phyloP scores from a whole-genome alignment of 1,140 invertebrate genomes.

The Gyrodactylus salaris region DNA sequence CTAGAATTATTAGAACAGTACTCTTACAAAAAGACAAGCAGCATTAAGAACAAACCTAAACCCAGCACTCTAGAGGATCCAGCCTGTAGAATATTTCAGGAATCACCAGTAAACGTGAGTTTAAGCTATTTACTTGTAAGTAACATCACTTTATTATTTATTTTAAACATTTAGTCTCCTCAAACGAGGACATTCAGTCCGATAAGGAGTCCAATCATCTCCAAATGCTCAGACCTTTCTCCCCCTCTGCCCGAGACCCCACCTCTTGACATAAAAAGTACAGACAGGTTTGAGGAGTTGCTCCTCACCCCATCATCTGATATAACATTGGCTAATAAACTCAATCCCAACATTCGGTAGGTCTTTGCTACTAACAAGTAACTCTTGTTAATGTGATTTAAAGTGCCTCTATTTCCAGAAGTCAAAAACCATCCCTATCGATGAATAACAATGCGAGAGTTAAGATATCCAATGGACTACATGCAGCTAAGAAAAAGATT shows the following conservation, averaged over 20 bases:
- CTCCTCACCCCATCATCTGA: background rate
- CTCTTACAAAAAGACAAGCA: background rate
- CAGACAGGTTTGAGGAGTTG: background rate
- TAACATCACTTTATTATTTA: background rate
- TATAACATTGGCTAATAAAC: background rate
- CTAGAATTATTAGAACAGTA: too few relatives aligned
- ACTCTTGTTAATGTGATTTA: background rate
- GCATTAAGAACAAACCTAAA: background rate
- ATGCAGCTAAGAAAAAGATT: background rate
- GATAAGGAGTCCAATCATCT: background rate
- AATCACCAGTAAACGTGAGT: too few relatives aligned
- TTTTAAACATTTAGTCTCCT: background rate
- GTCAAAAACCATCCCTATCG: background rate
- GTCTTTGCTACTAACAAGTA: background rate
- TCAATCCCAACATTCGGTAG: background rate
- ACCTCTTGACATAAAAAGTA: background rate
- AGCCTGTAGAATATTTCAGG: too few relatives aligned
- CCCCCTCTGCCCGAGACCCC: background rate
- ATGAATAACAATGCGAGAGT: background rate
- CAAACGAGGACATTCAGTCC: background rate
- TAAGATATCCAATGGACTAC: background rate
- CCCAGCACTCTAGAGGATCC: too few relatives aligned
- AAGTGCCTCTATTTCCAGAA: background rate
- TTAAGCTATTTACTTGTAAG: background rate
- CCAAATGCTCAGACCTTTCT: background rate